A percentile compares a stretch with the other conserved stretches of the same genome.
phyloP scores from a whole-genome alignment of 2,797 vertebrate genomes.

The Acanthurus lineatus region DNA sequence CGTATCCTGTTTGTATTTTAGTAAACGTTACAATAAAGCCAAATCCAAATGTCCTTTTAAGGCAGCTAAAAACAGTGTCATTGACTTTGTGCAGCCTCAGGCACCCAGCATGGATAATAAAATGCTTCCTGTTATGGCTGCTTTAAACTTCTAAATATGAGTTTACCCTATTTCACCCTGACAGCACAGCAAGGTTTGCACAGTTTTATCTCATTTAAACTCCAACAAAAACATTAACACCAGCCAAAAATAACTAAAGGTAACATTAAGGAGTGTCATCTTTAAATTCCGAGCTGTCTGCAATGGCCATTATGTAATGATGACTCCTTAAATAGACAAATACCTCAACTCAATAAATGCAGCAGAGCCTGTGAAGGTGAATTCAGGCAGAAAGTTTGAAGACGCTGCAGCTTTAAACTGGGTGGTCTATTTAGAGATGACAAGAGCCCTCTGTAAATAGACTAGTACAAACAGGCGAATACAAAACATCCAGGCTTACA shows the following conservation, averaged over 20 bases:
- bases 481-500: not conserved
- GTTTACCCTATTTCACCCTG: not conserved
- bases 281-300: slow-evolving; percentile 21
- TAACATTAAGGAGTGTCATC: slow-evolving; percentile 28
- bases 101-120: not conserved
- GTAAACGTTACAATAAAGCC: not conserved
- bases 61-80: not conserved
- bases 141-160: not conserved
- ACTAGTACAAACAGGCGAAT: slow-evolving; percentile 20
- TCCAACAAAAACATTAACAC: not conserved
- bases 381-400: slow-evolving; percentile 19
- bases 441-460: slow-evolving; percentile 21
- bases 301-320: not conserved
- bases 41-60: slow-evolving; percentile 21
- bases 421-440: slow-evolving; percentile 44
- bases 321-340: slow-evolving; percentile 22
- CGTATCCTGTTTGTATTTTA: slow-evolving; percentile 3
- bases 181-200: not conserved
- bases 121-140: slow-evolving; percentile 2
- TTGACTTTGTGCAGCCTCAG: not conserved
- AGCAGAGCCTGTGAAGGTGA: slow-evolving; percentile 4
- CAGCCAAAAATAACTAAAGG: slow-evolving; percentile 23
- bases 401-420: slow-evolving; percentile 10
- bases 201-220: not conserved
- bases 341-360: not conserved